Evolutionary conservation across 2,888 invertebrate species (phyloP), one percentile per base, ranked within the genome.

Genomic region (Trissolcus japonicus): DNA sequence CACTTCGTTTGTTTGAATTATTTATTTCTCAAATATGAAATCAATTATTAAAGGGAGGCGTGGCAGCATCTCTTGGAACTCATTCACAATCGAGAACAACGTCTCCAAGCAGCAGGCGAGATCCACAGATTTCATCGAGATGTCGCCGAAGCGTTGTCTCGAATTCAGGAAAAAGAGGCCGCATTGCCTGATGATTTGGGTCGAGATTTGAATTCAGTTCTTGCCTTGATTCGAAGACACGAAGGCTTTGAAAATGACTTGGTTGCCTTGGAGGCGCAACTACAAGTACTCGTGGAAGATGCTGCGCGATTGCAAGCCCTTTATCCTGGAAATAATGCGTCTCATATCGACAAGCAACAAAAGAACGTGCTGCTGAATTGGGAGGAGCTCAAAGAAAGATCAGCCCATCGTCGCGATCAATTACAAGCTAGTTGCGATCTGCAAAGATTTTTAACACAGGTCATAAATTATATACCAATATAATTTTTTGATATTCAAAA

Each of bases 101-200:
- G 97, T 50, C 91, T 99, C 46, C 94, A 94, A 86, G 98, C 97
- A 0, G 99, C 99, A 0, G 98, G 96, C 9, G 98, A 98, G 90
- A 97, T 99, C 80, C 99, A 99, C 90, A 93, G 98, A 66, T 99
- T 98, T 92, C 98, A 99, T 90, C 93, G 98, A 63, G 98, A 98
- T 89, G 97, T 96, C 1, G 96, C 95, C 19, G 98, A 98, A 86
- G 95, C 97, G 1, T 89, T 97, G 7, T 94, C 95, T 48, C 92
- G 98, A 21, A 97, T 97, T 48, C 96, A 95, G 81, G 98, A 97
- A 87, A 97, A 98, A 86, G 94, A 95, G 78, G 95, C 95, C 0
- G 94, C 94, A 2, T 92, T 99, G 50, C 95, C 95, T 0, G 94
- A 94, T 0, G 95, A 95, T 80, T 90, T 94, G 14, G 94, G 94